A percentile compares a stretch with the other conserved stretches of the same genome.
Conservation (phyloP, 1,140 invertebrate genomes). For the Rhyzopertha dominica region DNA sequence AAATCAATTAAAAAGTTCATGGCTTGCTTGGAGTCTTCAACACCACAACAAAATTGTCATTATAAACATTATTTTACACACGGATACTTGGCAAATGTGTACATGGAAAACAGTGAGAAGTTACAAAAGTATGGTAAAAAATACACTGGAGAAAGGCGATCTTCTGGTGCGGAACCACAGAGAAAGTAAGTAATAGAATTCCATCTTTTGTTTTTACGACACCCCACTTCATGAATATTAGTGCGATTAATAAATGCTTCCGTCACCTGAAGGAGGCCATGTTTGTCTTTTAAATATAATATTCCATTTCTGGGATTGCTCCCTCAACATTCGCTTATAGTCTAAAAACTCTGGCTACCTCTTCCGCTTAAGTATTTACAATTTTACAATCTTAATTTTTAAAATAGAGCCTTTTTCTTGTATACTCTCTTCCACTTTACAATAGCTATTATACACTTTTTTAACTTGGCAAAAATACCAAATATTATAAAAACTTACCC, state of each 20-base stretch:
- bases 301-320: slow-evolving; percentile 4
- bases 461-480: neutral
- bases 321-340: slow-evolving; percentile 3
- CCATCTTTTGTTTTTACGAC: slow-evolving; percentile 2
- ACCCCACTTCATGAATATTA: slow-evolving; percentile 8
- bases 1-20: slow-evolving; percentile 10
- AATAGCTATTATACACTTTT: neutral
- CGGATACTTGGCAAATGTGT: slow-evolving; percentile 26
- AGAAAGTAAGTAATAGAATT: neutral
- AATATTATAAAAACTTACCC: neutral
- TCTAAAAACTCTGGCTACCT: slow-evolving; percentile 8
- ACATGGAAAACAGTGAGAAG: slow-evolving; percentile 19
- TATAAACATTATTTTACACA: slow-evolving; percentile 32
- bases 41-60: slow-evolving; percentile 13
- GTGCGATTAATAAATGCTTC: slow-evolving; percentile 13
- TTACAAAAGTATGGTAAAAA: slow-evolving; percentile 24
- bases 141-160: slow-evolving; percentile 16
- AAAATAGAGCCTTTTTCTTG: slow-evolving; percentile 3
- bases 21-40: slow-evolving; percentile 7
- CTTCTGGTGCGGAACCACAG: slow-evolving; percentile 4
- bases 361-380: slow-evolving; percentile 8
- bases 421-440: slow-evolving; percentile 1
- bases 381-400: slow-evolving; percentile 10
- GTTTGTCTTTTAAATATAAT: slow-evolving; percentile 4
- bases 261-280: slow-evolving; percentile 2